These are phyloP conservation scores for Aegithalos caudatus DNA, from an alignment of 2,113 vertebrate species.

Conservation along the genomic window DNA sequence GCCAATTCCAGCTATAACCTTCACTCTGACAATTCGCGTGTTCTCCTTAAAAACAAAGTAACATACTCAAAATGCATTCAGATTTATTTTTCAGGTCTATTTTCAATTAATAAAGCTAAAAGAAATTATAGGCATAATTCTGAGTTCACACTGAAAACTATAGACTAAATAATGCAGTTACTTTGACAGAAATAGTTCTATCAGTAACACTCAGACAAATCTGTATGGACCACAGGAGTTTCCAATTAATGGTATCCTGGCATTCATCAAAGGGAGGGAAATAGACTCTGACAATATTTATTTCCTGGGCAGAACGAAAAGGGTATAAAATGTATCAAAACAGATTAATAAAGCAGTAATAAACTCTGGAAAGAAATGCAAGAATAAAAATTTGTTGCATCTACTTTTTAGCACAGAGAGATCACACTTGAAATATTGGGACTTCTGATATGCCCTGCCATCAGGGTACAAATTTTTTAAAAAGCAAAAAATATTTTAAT, in stretches of 20 bases:
- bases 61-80: background rate
- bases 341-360: background rate
- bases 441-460: background rate
- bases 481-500: background rate
- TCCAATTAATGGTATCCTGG: background rate
- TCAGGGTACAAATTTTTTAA: background rate
- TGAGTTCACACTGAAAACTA: background rate
- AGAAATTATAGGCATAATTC: background rate
- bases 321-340: background rate
- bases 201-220: background rate
- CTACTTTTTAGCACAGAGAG: background rate
- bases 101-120: background rate
- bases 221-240: fast-evolving
- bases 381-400: background rate
- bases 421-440: fast-evolving
- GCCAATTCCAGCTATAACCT: constrained; percentile 88
- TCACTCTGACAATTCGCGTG: constrained; percentile 84
- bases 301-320: background rate
- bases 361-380: background rate
- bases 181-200: background rate
- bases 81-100: background rate
- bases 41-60: constrained; percentile 76
- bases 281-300: background rate
- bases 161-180: background rate
- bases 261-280: background rate